Conservation (phyloP, 2,888 invertebrate genomes). For the Sthenelais limicola region DNA sequence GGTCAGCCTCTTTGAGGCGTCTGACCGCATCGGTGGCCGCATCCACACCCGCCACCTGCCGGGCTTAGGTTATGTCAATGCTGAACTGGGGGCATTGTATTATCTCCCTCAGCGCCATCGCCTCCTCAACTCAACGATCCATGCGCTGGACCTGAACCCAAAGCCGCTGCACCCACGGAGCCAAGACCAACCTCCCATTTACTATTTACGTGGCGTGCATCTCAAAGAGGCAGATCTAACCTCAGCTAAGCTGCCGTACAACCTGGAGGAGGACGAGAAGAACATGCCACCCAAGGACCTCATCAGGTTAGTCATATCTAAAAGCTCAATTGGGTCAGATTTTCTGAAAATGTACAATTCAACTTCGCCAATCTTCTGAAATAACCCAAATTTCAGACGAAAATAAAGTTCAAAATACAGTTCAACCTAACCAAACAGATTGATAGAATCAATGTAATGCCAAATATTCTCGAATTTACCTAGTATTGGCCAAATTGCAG, state of each 20-base stretch:
- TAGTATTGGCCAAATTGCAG: too few species aligned
- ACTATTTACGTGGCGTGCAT: constrained; percentile 48
- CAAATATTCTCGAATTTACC: too few species aligned
- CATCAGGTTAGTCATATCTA: constrained; percentile 7
- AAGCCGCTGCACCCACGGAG: constrained; percentile 43
- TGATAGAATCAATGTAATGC: too few species aligned
- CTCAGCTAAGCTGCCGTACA: constrained; percentile 39
- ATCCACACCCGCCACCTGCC: constrained; percentile 42
- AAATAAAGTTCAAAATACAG: too few species aligned
- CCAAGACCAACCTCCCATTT: constrained; percentile 47
- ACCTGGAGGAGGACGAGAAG: constrained; percentile 36
- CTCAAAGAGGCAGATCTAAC: constrained; percentile 8
- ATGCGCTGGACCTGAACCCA: constrained; percentile 45
- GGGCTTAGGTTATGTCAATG: constrained; percentile 25
- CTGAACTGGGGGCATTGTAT: constrained; percentile 47
- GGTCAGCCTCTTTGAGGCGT: constrained; percentile 45
- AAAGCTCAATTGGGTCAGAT: too few species aligned
- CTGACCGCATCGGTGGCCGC: constrained; percentile 45
- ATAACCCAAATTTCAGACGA: too few species aligned
- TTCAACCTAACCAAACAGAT: too few species aligned
- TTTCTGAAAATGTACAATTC: too few species aligned
- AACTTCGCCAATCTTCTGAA: too few species aligned
- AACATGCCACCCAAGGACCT: constrained; percentile 31
- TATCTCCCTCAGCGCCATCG: constrained; percentile 48
- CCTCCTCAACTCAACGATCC: constrained; percentile 45